These are phyloP conservation scores for Cyaniris semiargus DNA, from an alignment of 2,888 invertebrate species.

Conservation along the genomic window DNA sequence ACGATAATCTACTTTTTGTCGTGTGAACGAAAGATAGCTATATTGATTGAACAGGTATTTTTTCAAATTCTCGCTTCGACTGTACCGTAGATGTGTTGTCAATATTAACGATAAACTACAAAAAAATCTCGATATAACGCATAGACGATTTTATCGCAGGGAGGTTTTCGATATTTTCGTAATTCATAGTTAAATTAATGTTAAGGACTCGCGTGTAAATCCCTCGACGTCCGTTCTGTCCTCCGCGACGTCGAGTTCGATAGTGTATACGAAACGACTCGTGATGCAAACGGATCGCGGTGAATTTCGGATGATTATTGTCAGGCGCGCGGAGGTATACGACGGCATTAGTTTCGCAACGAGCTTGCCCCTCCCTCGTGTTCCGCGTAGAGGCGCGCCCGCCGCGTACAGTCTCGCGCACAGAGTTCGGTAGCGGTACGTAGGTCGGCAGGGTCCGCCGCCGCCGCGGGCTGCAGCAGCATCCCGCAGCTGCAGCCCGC, in stretches of 20 bases:
- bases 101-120: conserved; percentile 75
- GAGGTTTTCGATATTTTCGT: conserved; percentile 76
- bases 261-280: conserved; percentile 32
- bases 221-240: conserved; percentile 50
- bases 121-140: conserved; percentile 74
- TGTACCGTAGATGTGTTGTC: conserved; percentile 81
- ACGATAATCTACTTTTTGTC: conserved; percentile 77
- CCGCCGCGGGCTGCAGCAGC: conserved; percentile 37
- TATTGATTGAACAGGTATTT: conserved; percentile 79
- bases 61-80: conserved; percentile 81
- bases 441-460: conserved; percentile 42
- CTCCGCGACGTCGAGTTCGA: conserved; percentile 51
- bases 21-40: conserved; percentile 78
- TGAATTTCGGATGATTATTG: conserved; percentile 31
- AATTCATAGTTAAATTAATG: conserved; percentile 75
- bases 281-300: conserved; percentile 31
- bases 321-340: conserved; percentile 36
- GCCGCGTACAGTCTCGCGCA: conserved; percentile 39
- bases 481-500: conserved; percentile 36
- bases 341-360: conserved; percentile 47
- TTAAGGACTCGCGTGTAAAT: conserved; percentile 56
- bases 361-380: conserved; percentile 50
- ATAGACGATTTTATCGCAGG: conserved; percentile 77
- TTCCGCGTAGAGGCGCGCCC: conserved; percentile 44
- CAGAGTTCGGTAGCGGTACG: conserved; percentile 45